These are phyloP conservation scores for Callipepla californica DNA, from an alignment of 2,113 vertebrate genomes.

Conservation along the genomic window DNA sequence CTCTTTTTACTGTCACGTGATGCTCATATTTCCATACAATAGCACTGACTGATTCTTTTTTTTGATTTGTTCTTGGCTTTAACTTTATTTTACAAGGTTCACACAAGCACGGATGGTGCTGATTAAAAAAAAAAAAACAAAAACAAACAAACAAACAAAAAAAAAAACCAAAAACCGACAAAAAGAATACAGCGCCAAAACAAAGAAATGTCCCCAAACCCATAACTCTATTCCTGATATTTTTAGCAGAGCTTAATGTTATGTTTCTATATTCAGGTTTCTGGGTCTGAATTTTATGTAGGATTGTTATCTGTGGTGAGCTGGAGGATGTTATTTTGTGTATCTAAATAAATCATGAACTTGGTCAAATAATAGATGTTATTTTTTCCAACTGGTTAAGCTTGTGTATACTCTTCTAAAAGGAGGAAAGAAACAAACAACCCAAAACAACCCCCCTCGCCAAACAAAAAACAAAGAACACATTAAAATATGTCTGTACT, in stretches of 20 bases:
- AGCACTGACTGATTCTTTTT: background rate
- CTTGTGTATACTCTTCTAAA: background rate
- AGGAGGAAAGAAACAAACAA: background rate
- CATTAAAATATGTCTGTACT: too few species aligned
- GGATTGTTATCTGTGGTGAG: background rate
- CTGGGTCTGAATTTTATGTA: background rate
- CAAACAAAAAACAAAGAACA: too few species aligned
- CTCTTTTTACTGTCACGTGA: background rate
- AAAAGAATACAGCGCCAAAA: background rate
- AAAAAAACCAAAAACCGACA: too few species aligned
- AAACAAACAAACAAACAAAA: too few species aligned
- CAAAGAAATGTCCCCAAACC: fast-evolving
- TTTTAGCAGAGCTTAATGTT: background rate
- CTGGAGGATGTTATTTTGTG: background rate
- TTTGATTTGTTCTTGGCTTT: background rate
- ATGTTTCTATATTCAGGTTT: background rate
- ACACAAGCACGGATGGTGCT: background rate
- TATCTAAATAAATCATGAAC: background rate
- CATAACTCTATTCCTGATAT: background rate
- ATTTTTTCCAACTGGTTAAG: background rate
- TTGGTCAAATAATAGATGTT: background rate
- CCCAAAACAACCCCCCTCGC: too few species aligned
- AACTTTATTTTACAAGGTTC: background rate
- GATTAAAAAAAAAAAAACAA: background rate
- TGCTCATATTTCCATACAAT: background rate